Percentiles rank a stretch among this genome's conserved stretches.
phyloP scores from a whole-genome alignment of 2,113 vertebrate genomes.

The Ciconia boyciana region DNA sequence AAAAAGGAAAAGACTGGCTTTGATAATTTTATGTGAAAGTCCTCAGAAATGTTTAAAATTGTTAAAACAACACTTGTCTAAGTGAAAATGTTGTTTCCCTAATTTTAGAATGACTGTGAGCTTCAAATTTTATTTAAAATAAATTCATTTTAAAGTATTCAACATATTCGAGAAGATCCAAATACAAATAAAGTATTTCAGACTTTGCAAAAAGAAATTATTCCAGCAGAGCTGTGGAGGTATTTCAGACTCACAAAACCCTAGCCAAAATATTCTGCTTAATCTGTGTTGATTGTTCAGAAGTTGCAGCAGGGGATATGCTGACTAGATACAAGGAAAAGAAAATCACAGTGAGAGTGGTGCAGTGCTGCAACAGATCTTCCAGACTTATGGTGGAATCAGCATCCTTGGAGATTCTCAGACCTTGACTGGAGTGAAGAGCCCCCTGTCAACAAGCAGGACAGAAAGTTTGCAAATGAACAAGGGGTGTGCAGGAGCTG shows the following conservation, averaged over 20 bases:
- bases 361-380: neutral
- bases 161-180: neutral
- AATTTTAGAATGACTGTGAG: neutral
- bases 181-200: neutral
- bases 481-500: neutral
- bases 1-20: neutral
- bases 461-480: neutral
- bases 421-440: neutral
- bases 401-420: neutral
- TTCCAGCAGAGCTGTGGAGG: neutral
- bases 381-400: neutral
- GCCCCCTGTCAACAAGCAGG: neutral
- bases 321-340: neutral
- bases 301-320: neutral
- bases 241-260: neutral
- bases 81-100: neutral
- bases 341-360: neutral
- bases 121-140: neutral
- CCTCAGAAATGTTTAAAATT: neutral
- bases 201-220: neutral
- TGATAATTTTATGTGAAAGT: neutral
- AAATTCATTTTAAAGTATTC: neutral
- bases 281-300: neutral
- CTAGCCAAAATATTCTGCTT: neutral
- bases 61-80: neutral